Base-by-base conservation (phyloP, 2,888 invertebrate genomes). In the Diogma glabrata region DNA sequence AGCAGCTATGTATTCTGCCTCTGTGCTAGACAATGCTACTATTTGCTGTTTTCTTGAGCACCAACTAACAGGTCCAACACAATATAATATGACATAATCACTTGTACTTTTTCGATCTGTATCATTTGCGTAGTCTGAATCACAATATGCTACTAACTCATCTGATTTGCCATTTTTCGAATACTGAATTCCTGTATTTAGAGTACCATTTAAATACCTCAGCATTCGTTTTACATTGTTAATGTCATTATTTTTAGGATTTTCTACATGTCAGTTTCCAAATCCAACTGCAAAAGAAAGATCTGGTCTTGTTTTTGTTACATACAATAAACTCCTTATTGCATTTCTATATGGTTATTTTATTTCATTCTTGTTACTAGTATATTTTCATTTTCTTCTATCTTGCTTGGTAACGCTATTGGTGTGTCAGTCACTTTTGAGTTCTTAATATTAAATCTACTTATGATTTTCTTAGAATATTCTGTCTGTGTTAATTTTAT, bases 21-120 rank as follows among this genome's bases (percentile, higher is more conserved):
- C 48, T 24, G 53, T 51, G 22, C 52, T 51, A 22, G 51, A 53
- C 20, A 49, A 53, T 43, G 53, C 51, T 36, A 55, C 51, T 51
- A 52, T 53, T 16, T 22, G 48, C 54, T 55, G 53, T 49, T 24
- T 51, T 30, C 50, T 53, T 33, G 54, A 54, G 40, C 51, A 49
- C 54, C 51, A 55, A 24, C 51, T 43, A 33, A 55, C 51, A n/a
- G 36, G 22, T 20, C 50, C 43, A 20, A 6, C 19, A 33, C 52
- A 52, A 19, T 50, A 55, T 30, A 33, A 17, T 49, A 55, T 51
- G 40, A 52, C 9, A 10, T 50, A 54, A 14, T 52, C 55, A 9
- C 50, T 52, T n/a, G 55, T 54, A 52, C 56, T 54, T 51, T 47
- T 56, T 30, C 53, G 49, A 45, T 52, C 48, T 33, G 26, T 49